Evolutionary conservation across 2,113 vertebrate species (phyloP).

Genomic region (Ammodytes marinus): DNA sequence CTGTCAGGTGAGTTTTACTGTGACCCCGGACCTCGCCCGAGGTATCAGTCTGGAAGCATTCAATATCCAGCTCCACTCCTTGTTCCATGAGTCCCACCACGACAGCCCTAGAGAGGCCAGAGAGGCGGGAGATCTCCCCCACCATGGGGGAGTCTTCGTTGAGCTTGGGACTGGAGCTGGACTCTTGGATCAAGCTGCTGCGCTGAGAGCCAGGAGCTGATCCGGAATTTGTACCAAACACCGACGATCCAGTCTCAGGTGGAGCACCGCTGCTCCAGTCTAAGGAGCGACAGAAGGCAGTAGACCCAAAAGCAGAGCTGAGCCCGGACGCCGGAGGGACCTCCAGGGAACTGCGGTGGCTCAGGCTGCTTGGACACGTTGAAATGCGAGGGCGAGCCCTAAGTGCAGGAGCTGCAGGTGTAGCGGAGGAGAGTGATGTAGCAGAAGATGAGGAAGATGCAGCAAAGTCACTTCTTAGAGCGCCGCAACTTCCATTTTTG

Average conservation of each 20-base stretch:
- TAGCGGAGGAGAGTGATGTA: slow-evolving; percentile 70
- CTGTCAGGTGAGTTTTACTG: slow-evolving; percentile 60
- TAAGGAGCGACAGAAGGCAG: slow-evolving; percentile 81
- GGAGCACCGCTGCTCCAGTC: slow-evolving; percentile 80
- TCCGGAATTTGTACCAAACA: slow-evolving; percentile 50
- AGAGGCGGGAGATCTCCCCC: slow-evolving; percentile 85
- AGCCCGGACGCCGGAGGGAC: slow-evolving; percentile 64
- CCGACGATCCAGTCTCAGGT: slow-evolving; percentile 52
- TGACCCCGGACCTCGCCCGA: slow-evolving; percentile 68
- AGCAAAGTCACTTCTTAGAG: slow-evolving; percentile 63
- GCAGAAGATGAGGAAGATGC: slow-evolving; percentile 68
- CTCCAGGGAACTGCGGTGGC: slow-evolving; percentile 85
- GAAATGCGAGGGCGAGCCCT: slow-evolving; percentile 86
- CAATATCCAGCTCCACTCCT: slow-evolving; percentile 85
- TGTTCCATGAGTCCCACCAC: slow-evolving; percentile 87
- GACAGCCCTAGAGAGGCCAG: slow-evolving; percentile 82
- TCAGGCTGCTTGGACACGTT: slow-evolving; percentile 84
- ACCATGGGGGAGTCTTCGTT: slow-evolving; percentile 83
- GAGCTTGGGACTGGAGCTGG: slow-evolving; percentile 72
- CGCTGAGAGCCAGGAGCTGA: slow-evolving; percentile 76
- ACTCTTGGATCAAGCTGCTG: slow-evolving; percentile 74
- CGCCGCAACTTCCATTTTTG: slow-evolving; percentile 73
- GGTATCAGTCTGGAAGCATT: slow-evolving; percentile 81
- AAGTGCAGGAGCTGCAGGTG: slow-evolving; percentile 75
- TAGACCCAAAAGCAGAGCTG: slow-evolving; percentile 68